Base-by-base conservation (phyloP, 2,888 invertebrate species). In the Ormyrus rosae region DNA sequence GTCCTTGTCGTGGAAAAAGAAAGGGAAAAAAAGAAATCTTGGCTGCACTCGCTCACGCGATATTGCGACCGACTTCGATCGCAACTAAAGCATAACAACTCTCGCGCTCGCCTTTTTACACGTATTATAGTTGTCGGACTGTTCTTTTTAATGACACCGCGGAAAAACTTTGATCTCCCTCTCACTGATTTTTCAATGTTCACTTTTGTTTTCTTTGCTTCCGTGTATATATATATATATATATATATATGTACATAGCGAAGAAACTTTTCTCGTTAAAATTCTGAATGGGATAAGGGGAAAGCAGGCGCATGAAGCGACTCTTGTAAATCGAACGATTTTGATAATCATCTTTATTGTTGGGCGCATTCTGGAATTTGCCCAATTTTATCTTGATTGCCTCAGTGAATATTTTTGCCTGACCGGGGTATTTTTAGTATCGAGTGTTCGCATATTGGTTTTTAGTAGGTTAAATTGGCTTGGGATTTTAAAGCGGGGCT, bases 251-350 rank as follows among this genome's bases (percentile, higher is more conserved):
- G 2, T 19, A 19, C 5, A 34, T 13, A 48, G 48, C n/a, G 11
- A 60, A 51, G 45, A 72, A 72, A 72, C 9, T 72, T 72, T 63
- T 72, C 53, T 63, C 63, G 53, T 72, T 63, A 46, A 72, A 72
- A 72, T 63, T 7, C 46, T n/a, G 63, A 51, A 63, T 53, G 8
- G n/a, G 13, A 63, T 19, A 9, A 13, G 6, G 6, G 0, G 46
- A n/a, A 56, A 58, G 7, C 13, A 10, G 11, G 10, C 8, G 63
- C 45, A 6, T 46, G 13, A 0, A 11, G n/a, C 2, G 51, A 50
- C 34, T 4, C 2, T n/a, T 19, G 19, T 53, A 7, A 64, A 73
- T 64, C 46, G 64, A 63, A 46, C 45, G 53, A 60, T 71, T 51
- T 51, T 11, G 19, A 71, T 71, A 60, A 7, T 56, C 10, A 70